Base-by-base conservation (phyloP, 2,888 invertebrate genomes). In the Spodoptera exigua region DNA sequence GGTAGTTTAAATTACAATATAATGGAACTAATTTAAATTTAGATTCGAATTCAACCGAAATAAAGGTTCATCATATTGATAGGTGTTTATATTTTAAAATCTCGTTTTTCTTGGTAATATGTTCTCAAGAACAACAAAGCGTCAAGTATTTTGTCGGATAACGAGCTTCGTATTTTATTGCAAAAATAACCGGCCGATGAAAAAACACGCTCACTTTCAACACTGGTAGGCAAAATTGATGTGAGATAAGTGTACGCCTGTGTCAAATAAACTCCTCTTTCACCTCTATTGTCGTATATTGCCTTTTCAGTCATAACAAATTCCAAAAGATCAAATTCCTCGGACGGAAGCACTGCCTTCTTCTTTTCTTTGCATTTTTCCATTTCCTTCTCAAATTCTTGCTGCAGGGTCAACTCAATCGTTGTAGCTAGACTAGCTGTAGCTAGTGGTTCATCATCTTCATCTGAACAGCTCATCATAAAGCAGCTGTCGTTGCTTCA, bases 211-310 rank as follows among this genome's bases (percentile, higher is more conserved):
- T n/a, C n/a, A n/a, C n/a, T n/a, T n/a, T n/a, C n/a, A n/a, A n/a
- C n/a, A n/a, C n/a, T n/a, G n/a, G n/a, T n/a, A n/a, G n/a, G n/a
- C n/a, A n/a, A 46, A 46, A 34, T 46, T 46, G 16, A 46, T 46
- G 16, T 34, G 16, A 46, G 16, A 34, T 1, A 68, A 14, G 17
- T 63, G 47, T 61, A 63, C 43, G 60, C 60, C 14, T 68, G 57
- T 40, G 68, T 61, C 39, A 63, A 45, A 61, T 63, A 56, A 43
- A 52, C 27, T 16, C 59, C 48, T 57, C 61, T 34, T 52, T 56
- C 56, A 7, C 61, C 52, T 46, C 56, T 49, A 47, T 56, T 43
- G 4, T 49, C 57, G 13, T 57, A 66, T 35, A 62, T 59, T 12
- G 61, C 66, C 49, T 62, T 58, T 34, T 62, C 58, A 17, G 41